Percentiles rank a stretch among this genome's conserved stretches.
phyloP scores from a whole-genome alignment of 2,888 invertebrate species.

The Escarpia spicata region DNA sequence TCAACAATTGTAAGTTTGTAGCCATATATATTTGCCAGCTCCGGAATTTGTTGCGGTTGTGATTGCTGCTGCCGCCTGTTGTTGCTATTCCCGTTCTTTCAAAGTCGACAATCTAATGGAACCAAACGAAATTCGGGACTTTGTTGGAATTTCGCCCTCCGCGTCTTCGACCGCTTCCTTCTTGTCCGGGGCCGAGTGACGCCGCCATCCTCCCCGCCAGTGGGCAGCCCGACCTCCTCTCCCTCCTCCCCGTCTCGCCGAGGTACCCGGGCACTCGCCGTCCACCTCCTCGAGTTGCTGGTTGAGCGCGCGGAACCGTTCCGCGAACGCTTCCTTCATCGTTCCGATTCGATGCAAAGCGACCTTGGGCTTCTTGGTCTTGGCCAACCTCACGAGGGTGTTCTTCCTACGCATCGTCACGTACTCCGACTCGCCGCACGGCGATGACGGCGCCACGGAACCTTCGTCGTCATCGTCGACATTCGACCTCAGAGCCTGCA shows the following conservation, averaged over 20 bases:
- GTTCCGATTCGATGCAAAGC: neutral
- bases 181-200: constrained; percentile 1
- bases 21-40: too few relatives aligned
- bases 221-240: neutral
- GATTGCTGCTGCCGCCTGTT: too few relatives aligned
- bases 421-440: neutral
- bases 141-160: neutral
- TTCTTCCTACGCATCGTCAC: neutral
- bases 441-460: neutral
- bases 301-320: neutral
- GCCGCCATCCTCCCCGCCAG: neutral
- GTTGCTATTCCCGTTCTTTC: neutral
- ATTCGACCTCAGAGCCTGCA: neutral
- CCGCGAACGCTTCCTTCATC: neutral
- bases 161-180: neutral
- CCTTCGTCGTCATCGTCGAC: neutral
- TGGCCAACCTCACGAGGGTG: neutral
- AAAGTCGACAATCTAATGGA: neutral
- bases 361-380: neutral
- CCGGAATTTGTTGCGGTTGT: too few relatives aligned
- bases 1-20: too few relatives aligned
- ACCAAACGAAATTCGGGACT: neutral
- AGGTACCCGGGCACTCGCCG: neutral
- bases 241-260: neutral
- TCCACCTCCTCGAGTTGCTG: neutral